Conservation (phyloP, 2,113 vertebrate genomes). For the Syngnathoides biaculeatus region DNA sequence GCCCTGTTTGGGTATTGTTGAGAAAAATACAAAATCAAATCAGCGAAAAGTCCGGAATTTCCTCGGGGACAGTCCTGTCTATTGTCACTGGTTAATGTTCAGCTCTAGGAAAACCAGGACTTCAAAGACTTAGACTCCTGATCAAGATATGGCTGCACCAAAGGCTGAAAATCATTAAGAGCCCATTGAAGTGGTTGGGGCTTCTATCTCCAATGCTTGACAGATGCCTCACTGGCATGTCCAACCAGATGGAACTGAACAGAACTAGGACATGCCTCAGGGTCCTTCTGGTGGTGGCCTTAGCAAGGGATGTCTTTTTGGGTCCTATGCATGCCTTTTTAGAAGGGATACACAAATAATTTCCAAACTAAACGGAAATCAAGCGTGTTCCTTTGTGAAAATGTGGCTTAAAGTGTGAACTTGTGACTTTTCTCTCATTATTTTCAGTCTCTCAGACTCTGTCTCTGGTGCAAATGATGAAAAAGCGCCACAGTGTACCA, state of each 20-base stretch:
- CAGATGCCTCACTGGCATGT: neutral
- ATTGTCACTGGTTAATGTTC: no score
- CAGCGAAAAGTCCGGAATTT: no score
- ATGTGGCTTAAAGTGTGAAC: neutral
- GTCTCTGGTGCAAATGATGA: conserved; percentile 11
- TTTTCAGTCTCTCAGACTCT: neutral
- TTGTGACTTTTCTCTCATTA: neutral
- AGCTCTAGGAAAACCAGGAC: no score
- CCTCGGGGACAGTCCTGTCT: no score
- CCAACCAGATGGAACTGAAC: neutral
- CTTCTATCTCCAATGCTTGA: neutral
- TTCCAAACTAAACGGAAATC: neutral
- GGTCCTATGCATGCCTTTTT: neutral
- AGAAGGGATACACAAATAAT: neutral
- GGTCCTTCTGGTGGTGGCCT: neutral
- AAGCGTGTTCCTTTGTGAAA: neutral
- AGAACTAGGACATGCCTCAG: neutral
- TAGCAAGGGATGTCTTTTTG: neutral
- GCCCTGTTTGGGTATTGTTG: no score
- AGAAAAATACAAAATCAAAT: no score
- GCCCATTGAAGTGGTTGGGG: neutral
- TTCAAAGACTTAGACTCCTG: no score
- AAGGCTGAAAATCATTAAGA: no score
- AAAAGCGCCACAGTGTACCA: conserved; percentile 27
- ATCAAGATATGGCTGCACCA: no score